Percentiles rank a stretch among this genome's conserved stretches.
These are phyloP conservation scores for Patagioenas fasciata DNA, from an alignment of 2,113 vertebrate genomes.

Conservation along the genomic window DNA sequence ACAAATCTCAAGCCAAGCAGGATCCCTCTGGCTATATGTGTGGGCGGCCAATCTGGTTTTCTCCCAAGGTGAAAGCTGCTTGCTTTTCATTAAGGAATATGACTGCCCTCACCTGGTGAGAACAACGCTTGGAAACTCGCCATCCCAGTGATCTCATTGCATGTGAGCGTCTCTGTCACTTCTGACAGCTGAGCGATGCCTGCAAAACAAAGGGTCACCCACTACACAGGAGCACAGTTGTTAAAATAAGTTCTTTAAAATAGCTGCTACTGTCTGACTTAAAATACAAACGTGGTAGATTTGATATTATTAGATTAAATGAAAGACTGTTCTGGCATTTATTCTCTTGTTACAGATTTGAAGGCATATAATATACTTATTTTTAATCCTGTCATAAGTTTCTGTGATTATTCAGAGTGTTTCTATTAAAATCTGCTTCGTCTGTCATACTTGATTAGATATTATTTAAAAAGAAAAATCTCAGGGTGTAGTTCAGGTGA, in stretches of 20 bases:
- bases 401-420: not conserved
- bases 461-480: not conserved
- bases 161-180: not conserved
- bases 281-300: not conserved
- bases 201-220: not conserved
- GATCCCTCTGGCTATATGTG: not conserved
- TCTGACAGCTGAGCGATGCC: not conserved
- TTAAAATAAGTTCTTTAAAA: not conserved
- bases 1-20: slow-evolving; percentile 4
- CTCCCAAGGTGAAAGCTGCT: slow-evolving; percentile 21
- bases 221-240: not conserved
- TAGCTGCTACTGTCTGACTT: not conserved
- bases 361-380: not conserved
- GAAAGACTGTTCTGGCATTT: not conserved
- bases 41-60: slow-evolving; percentile 24
- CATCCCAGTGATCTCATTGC: not conserved
- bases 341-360: not conserved
- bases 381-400: not conserved
- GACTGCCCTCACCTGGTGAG: slow-evolving; percentile 66
- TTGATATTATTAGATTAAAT: not conserved
- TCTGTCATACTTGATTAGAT: not conserved
- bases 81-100: slow-evolving; percentile 40
- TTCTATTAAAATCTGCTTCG: not conserved
- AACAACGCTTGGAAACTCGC: not conserved
- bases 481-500: not conserved